Base-by-base conservation (phyloP, 2,113 vertebrate species). In the Ellobius talpinus region DNA sequence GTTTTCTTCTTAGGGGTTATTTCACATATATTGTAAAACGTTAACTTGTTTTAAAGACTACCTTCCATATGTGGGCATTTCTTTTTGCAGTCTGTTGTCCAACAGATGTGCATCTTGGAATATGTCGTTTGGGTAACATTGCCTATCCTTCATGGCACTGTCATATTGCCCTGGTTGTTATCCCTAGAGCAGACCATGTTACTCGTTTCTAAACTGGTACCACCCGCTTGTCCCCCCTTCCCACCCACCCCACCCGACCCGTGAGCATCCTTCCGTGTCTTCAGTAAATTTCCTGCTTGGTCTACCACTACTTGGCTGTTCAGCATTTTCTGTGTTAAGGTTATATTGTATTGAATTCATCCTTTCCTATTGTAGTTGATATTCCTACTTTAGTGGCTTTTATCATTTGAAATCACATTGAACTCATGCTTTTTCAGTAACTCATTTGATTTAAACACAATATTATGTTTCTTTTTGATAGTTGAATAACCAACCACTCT, bases 1-100 rank as follows among this genome's bases (percentile, higher is more conserved):
- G 16, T 94, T 97, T 96, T 78, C 65, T 55, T 94, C 94, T 77
- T 58, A 77, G 65, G 61, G 47, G 78, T 96, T 96, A 87, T 91
- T 95, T 97, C 50, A 90, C 42, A 47, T 65, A 33, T 52, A 31
- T 87, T 79, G 58, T 84, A 92, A 78, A 87, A 76, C 70, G 47
- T 85, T 72, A 89, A 70, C 19, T 82, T 78, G 39, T 55, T 93
- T 87, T n/a, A 3, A 42, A 42, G 33, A 50, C 45, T 58, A 16
- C 33, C 11, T 82, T 88, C 68, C 33, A 31, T n/a, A 33, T 10
- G 8, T 55, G 47, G 66, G 14, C 47, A 19, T 88, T 70, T 91
- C 68, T 78, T 70, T 73, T 93, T 93, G 26, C 17, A 66, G 8
- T 68, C 65, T 87, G 65, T 36, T 76, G 0, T 73, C 16, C 2